Evolutionary conservation across 2,797 vertebrate species (phyloP).

Genomic region (Scolopax bukidnonensis): DNA sequence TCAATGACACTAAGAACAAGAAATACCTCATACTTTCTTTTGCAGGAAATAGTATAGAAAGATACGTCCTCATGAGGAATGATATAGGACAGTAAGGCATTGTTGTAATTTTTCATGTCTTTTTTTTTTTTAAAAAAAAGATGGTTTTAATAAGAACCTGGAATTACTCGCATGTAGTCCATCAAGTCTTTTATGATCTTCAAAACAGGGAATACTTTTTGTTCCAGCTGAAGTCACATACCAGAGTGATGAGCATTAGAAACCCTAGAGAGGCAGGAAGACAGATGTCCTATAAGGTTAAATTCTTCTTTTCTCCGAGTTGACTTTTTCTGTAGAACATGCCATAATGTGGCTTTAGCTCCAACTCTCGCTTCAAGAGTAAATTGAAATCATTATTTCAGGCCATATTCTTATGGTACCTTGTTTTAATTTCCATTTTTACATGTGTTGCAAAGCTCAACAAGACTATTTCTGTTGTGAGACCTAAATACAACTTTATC

Average conservation of each 20-base stretch:
- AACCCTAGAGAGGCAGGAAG: constrained; percentile 44
- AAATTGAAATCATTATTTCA: background rate
- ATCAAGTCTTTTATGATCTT: constrained; percentile 48
- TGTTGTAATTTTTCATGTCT: background rate
- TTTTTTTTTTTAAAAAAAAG: background rate
- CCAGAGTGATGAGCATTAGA: constrained; percentile 40
- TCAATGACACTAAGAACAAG: background rate
- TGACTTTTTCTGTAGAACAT: background rate
- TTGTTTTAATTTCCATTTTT: background rate
- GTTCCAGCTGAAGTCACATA: constrained; percentile 53
- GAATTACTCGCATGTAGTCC: background rate
- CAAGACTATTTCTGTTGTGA: background rate
- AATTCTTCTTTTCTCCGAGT: background rate
- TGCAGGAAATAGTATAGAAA: background rate
- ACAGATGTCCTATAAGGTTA: constrained; percentile 49
- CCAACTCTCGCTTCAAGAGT: background rate
- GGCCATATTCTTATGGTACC: background rate
- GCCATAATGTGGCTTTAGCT: background rate
- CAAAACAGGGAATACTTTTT: constrained; percentile 44
- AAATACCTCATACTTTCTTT: background rate
- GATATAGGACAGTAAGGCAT: background rate
- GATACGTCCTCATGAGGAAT: background rate
- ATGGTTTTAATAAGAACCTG: constrained; percentile 40
- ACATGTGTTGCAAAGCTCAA: background rate
- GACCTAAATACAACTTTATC: background rate